These are phyloP conservation scores for rat (Rattus norvegicus) DNA, from an alignment of 2,113 vertebrate species.

Conservation along the genomic window GRCr8 NC_086023.1:158088501-158089000, in stretches of 20 bases:
- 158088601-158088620: neutral
- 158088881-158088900: rapidly evolving
- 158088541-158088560: rapidly evolving
- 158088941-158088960: neutral
- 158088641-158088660: rapidly evolving
- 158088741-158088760: neutral
- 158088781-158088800: too few species aligned
- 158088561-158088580: rapidly evolving
- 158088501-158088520: neutral
- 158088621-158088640: rapidly evolving
- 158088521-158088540: neutral
- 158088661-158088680: neutral
- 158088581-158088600: neutral
- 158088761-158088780: neutral
- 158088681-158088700: neutral
- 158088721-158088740: neutral
- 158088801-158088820: neutral
- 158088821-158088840: neutral
- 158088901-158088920: neutral
- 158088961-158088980: neutral
- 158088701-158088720: neutral
- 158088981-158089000: neutral
- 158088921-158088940: neutral
- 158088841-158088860: neutral
- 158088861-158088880: neutral